Evolutionary conservation across 2,113 vertebrate species (phyloP).

Genomic region (Butorides virescens): DNA sequence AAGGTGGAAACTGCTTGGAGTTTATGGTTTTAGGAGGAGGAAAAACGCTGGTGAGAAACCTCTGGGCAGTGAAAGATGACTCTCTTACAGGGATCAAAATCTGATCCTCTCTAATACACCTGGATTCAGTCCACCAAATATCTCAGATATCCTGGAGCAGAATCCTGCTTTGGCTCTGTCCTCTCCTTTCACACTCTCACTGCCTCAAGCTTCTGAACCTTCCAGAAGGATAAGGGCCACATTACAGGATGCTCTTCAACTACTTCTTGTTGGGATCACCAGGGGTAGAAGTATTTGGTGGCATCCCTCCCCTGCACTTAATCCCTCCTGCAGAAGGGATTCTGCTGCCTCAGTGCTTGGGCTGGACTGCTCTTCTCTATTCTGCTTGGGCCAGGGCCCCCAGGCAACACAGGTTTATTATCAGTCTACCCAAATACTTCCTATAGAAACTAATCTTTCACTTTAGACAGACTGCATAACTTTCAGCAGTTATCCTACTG

Average conservation of each 20-base stretch:
- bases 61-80: background rate
- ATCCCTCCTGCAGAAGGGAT: background rate
- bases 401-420: background rate
- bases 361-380: background rate
- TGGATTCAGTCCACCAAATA: background rate
- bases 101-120: background rate
- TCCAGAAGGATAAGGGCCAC: background rate
- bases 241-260: background rate
- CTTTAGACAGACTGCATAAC: background rate
- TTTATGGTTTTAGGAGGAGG: background rate
- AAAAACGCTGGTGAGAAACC: background rate
- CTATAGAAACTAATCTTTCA: background rate
- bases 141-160: background rate
- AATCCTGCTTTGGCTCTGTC: background rate
- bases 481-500: background rate
- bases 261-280: background rate
- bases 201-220: background rate
- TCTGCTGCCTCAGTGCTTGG: background rate
- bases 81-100: background rate
- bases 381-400: background rate
- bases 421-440: background rate
- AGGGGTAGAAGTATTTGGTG: background rate
- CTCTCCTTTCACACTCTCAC: background rate
- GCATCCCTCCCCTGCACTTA: background rate
- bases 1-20: background rate